phyloP scores from a whole-genome alignment of 1,140 invertebrate genomes.

The Eubasilissa regina region DNA sequence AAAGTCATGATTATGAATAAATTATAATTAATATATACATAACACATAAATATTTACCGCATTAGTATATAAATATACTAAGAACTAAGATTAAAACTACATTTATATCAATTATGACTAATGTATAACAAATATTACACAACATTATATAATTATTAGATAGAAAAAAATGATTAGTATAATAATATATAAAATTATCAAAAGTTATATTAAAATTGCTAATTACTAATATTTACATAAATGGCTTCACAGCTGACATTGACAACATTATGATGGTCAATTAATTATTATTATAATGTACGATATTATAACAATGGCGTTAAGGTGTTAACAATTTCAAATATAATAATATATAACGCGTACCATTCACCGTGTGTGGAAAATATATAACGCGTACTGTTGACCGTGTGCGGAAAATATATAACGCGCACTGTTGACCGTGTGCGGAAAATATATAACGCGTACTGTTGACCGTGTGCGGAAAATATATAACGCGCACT shows the following conservation, averaged over 20 bases:
- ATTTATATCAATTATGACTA: constrained; percentile 39
- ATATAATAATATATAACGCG: too few species aligned
- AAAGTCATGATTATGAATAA: constrained; percentile 2
- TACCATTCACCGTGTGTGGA: too few species aligned
- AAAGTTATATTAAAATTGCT: not conserved
- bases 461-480: too few species aligned
- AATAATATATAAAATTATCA: not conserved
- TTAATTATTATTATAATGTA: not conserved
- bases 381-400: too few species aligned
- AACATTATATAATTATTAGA: constrained; percentile 36
- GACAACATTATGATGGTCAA: not conserved
- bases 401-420: too few species aligned
- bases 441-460: too few species aligned
- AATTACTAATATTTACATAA: not conserved
- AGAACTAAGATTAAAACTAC: constrained; percentile 20
- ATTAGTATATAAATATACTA: not conserved
- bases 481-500: too few species aligned
- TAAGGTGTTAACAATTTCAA: not conserved
- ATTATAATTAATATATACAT: constrained; percentile 20
- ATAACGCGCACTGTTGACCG: too few species aligned
- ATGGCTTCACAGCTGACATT: not conserved
- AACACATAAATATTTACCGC: constrained; percentile 1
- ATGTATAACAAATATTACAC: constrained; percentile 36
- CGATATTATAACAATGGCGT: not conserved
- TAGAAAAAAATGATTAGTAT: constrained; percentile 39